Percentiles rank a stretch among this genome's conserved stretches.
phyloP scores from a whole-genome alignment of 1,140 invertebrate species.

The Papilio xuthus region DNA sequence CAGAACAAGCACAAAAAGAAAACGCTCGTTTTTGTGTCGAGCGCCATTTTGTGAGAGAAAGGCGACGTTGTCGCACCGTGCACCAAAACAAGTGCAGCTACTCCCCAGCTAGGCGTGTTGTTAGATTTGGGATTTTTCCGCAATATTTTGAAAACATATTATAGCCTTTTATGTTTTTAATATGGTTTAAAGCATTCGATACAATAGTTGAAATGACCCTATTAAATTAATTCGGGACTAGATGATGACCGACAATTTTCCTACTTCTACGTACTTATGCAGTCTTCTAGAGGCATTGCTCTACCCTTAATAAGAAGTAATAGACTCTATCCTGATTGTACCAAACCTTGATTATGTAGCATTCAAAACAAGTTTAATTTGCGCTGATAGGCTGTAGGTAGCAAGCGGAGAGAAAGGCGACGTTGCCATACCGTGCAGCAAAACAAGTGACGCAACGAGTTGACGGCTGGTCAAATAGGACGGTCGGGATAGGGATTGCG shows the following conservation, averaged over 20 bases:
- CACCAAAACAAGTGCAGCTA: slow-evolving; percentile 38
- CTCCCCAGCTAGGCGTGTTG: background rate
- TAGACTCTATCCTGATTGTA: background rate
- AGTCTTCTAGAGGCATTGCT: no score
- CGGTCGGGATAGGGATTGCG: slow-evolving; percentile 21
- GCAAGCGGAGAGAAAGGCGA: slow-evolving; percentile 46
- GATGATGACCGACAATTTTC: background rate
- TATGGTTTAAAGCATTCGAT: no score
- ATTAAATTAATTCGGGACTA: no score
- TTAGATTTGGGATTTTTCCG: slow-evolving; percentile 2
- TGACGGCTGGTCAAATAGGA: slow-evolving; percentile 48
- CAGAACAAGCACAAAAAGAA: background rate
- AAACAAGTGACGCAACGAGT: slow-evolving; percentile 40
- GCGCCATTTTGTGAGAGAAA: slow-evolving; percentile 36
- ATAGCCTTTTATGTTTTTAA: background rate
- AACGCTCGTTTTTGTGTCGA: slow-evolving; percentile 7
- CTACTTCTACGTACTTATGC: no score
- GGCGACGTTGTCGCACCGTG: slow-evolving; percentile 43
- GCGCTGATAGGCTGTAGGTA: background rate
- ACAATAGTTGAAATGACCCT: no score
- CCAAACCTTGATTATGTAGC: background rate
- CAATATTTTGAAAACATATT: background rate
- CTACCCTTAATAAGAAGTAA: background rate
- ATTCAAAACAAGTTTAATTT: background rate
- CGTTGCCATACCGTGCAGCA: slow-evolving; percentile 49